Evolutionary conservation across 1,140 invertebrate genomes (phyloP).

Genomic region (Caerostris darwini): DNA sequence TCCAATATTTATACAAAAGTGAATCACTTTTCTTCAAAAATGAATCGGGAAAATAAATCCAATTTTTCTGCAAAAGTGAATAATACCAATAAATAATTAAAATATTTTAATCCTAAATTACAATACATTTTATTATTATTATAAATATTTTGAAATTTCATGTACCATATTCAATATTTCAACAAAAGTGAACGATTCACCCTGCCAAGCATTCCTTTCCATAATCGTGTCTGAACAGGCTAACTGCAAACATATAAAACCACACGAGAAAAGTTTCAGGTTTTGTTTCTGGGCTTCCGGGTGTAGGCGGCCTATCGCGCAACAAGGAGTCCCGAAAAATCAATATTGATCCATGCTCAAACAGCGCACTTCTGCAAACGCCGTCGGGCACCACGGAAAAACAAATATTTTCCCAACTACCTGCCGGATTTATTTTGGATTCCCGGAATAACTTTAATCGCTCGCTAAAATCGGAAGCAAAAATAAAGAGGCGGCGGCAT

Average conservation of each 20-base stretch:
- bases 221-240: constrained; percentile 1
- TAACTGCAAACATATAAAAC: not conserved
- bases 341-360: constrained; percentile 48
- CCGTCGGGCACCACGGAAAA: constrained; percentile 9
- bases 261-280: not conserved
- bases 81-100: too few relatives aligned
- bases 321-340: constrained; percentile 35
- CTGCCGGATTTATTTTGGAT: constrained; percentile 44
- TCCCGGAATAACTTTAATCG: constrained; percentile 53
- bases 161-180: too few relatives aligned
- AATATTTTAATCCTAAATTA: too few relatives aligned
- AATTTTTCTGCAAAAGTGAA: too few relatives aligned
- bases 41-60: too few relatives aligned
- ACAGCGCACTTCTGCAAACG: constrained; percentile 32
- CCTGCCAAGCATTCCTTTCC: not conserved
- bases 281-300: constrained; percentile 39
- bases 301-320: constrained; percentile 3
- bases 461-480: not conserved
- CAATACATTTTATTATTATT: too few relatives aligned
- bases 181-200: too few relatives aligned
- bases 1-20: too few relatives aligned
- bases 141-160: too few relatives aligned
- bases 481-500: not conserved
- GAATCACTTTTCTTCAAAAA: too few relatives aligned
- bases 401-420: constrained; percentile 36